Conservation (phyloP, 2,888 invertebrate species). For the Caenorhabditis wallacei region DNA sequence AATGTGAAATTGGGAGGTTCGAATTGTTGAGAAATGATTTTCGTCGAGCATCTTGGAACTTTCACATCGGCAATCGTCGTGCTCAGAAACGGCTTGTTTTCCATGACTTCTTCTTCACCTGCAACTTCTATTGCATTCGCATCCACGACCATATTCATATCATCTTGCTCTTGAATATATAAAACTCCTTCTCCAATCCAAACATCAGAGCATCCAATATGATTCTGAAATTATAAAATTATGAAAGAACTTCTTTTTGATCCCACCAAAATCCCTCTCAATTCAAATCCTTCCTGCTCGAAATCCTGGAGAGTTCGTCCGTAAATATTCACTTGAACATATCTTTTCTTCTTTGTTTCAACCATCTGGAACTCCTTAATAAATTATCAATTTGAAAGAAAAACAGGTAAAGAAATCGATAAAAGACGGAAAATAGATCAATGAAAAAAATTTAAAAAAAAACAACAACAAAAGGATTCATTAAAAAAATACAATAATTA, state of each 20-base stretch:
- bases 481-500: not conserved
- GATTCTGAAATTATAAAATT: constrained; percentile 40
- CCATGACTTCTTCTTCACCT: not conserved
- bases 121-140: not conserved
- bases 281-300: too few relatives aligned
- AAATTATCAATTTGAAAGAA: too few relatives aligned
- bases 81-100: constrained; percentile 1
- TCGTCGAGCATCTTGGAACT: constrained; percentile 33
- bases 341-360: constrained; percentile 17
- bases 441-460: not conserved
- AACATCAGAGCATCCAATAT: constrained; percentile 31
- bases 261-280: too few relatives aligned
- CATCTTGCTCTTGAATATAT: too few relatives aligned
- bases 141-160: not conserved
- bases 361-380: too few relatives aligned
- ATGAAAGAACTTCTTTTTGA: too few relatives aligned
- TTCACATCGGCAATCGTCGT: constrained; percentile 15
- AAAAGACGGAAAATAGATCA: not conserved
- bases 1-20: constrained; percentile 10
- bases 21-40: not conserved
- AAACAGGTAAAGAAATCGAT: not conserved
- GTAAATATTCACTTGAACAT: constrained; percentile 53
- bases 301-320: constrained; percentile 34
- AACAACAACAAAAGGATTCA: not conserved
- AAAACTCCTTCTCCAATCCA: constrained; percentile 28